phyloP scores from a whole-genome alignment of 1,140 invertebrate species.

The Macrotrachela quadricornifera region DNA sequence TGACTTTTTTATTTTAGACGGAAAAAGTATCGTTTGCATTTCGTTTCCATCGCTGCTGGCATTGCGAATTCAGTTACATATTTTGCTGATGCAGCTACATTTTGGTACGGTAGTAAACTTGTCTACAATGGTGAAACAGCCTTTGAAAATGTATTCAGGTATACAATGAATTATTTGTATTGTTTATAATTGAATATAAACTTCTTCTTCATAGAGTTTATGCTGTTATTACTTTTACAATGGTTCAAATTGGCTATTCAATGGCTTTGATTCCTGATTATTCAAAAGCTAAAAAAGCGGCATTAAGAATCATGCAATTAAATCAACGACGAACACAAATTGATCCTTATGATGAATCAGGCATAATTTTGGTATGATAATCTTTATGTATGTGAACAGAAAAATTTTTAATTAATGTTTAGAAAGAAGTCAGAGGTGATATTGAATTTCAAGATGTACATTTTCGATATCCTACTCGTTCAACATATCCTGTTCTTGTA shows the following conservation, averaged over 20 bases:
- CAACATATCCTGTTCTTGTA: background rate
- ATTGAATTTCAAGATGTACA: background rate
- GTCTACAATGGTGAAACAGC: background rate
- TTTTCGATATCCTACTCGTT: background rate
- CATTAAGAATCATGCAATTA: background rate
- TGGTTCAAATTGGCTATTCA: background rate
- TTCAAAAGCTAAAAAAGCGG: background rate
- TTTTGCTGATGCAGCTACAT: background rate
- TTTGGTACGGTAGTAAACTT: background rate
- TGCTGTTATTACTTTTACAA: too few relatives aligned
- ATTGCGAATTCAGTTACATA: background rate
- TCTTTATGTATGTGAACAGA: too few relatives aligned
- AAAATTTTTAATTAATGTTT: too few relatives aligned
- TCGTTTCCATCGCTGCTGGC: too few relatives aligned
- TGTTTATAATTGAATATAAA: background rate
- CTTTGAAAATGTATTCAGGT: background rate
- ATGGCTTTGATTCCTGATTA: background rate
- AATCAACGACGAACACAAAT: background rate
- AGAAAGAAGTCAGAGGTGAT: background rate
- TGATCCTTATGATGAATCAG: background rate
- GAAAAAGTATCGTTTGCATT: too few relatives aligned
- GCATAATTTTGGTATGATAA: background rate
- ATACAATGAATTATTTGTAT: background rate
- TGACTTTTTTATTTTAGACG: too few relatives aligned
- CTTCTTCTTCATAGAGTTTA: background rate